These are phyloP conservation scores for Proctacanthus coquilletti DNA, from an alignment of 1,140 invertebrate genomes.

Conservation along the genomic window DNA sequence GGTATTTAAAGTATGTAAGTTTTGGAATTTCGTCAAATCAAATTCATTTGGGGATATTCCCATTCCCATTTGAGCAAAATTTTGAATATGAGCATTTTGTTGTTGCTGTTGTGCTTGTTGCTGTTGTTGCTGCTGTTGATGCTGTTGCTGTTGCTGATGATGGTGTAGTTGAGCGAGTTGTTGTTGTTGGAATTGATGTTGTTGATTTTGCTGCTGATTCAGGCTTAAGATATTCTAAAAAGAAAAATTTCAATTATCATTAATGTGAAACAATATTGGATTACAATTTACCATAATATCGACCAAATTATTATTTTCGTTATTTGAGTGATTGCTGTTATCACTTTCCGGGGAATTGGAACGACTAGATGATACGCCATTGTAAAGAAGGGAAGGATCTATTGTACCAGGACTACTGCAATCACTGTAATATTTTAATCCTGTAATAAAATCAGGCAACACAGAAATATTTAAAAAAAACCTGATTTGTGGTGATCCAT, in stretches of 20 bases:
- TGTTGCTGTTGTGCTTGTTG: conserved; percentile 11
- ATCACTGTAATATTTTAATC: conserved; percentile 13
- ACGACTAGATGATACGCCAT: conserved; percentile 31
- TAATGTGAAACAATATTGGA: conserved; percentile 6
- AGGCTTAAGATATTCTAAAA: conserved; percentile 7
- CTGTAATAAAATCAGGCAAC: not conserved
- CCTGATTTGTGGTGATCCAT: conserved; percentile 25
- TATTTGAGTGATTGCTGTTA: conserved; percentile 41
- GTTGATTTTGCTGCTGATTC: conserved; percentile 9
- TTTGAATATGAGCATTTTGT: not conserved
- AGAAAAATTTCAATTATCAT: too few relatives aligned
- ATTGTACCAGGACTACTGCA: conserved; percentile 26
- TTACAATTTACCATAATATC: conserved; percentile 44
- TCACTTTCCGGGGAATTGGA: conserved; percentile 42
- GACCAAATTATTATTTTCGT: conserved; percentile 38
- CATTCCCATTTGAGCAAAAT: not conserved
- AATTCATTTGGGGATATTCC: conserved; percentile 15
- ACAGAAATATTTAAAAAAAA: conserved; percentile 2
- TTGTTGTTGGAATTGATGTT: conserved; percentile 11
- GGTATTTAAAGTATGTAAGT: conserved; percentile 31
- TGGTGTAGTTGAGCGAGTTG: conserved; percentile 19
- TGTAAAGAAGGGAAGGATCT: conserved; percentile 20
- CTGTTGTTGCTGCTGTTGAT: conserved; percentile 17
- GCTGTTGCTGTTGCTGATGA: conserved; percentile 26
- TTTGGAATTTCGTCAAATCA: conserved; percentile 32